Base-by-base conservation (phyloP, 2,888 invertebrate genomes). In the Archips xylosteana region DNA sequence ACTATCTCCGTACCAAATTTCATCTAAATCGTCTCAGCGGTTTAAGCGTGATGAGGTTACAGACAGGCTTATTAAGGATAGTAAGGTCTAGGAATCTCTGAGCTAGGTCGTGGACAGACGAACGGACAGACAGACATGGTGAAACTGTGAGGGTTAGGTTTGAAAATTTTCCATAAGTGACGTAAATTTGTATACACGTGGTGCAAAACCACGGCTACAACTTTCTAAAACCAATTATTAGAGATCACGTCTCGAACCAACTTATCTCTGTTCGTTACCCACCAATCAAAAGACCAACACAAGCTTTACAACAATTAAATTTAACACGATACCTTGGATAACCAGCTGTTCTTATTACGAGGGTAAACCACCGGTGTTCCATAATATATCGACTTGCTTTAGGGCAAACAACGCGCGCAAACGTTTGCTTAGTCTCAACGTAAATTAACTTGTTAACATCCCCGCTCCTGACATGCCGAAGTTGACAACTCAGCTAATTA, bases 361-460 rank as follows among this genome's bases (percentile, higher is more conserved):
- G 23, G 61, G 68, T 36, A 47, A 62, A 57, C 72, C 72, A 64
- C 57, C 63, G 60, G 42, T 61, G 57, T 60, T 70, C 32, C 68
- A 69, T 74, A 74, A 64, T 73, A 74, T 69, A 74, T 71, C 72
- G 74, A 68, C 71, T 61, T 15, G 60, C 66, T 62, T 45, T 10
- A 32, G 51, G 60, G 68, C 81, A 79, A 82, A 82, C 83, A 81
- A 77, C 78, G 78, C 76, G 42, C 70, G 78, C 80, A 79, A 84
- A 83, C 81, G 81, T 87, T 88, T 85, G 81, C 83, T 81, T 76
- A 83, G 84, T 81, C 82, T 82, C 82, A 82, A 84, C 85, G 82
- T 82, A 85, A 87, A 88, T 89, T 87, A 89, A 85, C 88, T 86
- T 86, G 87, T 87, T 85, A 82, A 75, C 71, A 57, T 68, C 9